These are phyloP conservation scores for Eidolon dupreanum DNA, from an alignment of 2,797 vertebrate genomes.

Conservation along the genomic window DNA sequence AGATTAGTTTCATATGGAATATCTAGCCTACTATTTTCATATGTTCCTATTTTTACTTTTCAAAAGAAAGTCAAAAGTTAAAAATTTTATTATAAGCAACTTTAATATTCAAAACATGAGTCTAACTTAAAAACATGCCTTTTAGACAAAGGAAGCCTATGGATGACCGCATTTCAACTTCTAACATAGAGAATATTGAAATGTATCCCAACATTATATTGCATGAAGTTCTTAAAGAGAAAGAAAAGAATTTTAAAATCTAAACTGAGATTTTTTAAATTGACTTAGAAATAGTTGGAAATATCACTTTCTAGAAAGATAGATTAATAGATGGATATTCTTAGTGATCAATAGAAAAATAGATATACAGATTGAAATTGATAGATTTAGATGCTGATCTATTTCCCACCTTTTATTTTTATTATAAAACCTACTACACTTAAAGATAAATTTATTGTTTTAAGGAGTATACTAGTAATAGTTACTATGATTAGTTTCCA, in stretches of 20 bases:
- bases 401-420: not conserved
- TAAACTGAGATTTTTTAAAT: not conserved
- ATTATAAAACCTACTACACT: not conserved
- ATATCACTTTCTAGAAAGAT: not conserved
- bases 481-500: not conserved
- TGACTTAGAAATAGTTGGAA: not conserved
- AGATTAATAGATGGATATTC: not conserved
- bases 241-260: not conserved
- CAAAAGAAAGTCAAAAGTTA: not conserved
- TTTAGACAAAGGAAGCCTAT: not conserved
- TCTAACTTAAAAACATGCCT: not conserved
- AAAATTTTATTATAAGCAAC: not conserved
- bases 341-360: not conserved
- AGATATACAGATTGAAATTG: not conserved
- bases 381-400: not conserved
- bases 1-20: not conserved
- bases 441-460: not conserved
- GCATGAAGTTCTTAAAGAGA: not conserved
- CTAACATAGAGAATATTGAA: not conserved
- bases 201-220: not conserved
- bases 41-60: not conserved
- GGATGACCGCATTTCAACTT: not conserved
- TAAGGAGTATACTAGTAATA: not conserved
- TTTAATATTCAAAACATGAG: not conserved
- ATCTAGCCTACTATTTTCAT: not conserved